phyloP scores from a whole-genome alignment of 2,888 invertebrate species.

The Drosophila paramelanica region DNA sequence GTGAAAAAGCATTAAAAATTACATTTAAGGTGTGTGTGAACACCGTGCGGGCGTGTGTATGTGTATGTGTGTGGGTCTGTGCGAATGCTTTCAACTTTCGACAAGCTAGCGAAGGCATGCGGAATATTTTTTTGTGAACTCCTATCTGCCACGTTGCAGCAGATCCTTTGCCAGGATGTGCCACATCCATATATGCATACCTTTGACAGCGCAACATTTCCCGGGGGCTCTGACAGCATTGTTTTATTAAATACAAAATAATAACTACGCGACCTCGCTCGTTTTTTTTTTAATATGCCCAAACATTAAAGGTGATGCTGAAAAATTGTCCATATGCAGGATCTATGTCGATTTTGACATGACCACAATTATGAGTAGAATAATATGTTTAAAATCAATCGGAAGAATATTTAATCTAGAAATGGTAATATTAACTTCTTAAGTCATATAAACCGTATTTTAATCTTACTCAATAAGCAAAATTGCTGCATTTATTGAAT shows the following conservation, averaged over 20 bases:
- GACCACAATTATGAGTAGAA: too few relatives aligned
- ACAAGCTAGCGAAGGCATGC: slow-evolving; percentile 33
- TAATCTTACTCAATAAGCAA: slow-evolving; percentile 22
- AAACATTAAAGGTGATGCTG: too few relatives aligned
- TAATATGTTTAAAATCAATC: too few relatives aligned
- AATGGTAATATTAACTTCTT: too few relatives aligned
- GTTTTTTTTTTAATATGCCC: slow-evolving; percentile 1
- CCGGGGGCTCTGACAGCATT: slow-evolving; percentile 51
- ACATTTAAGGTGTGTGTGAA: slow-evolving; percentile 28
- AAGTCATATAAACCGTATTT: not conserved
- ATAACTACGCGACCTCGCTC: slow-evolving; percentile 19
- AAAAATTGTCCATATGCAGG: too few relatives aligned
- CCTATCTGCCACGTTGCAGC: slow-evolving; percentile 22
- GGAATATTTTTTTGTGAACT: slow-evolving; percentile 24
- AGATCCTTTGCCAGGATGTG: slow-evolving; percentile 22
- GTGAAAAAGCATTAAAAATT: slow-evolving; percentile 48
- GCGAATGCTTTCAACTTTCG: slow-evolving; percentile 59
- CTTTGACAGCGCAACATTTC: slow-evolving; percentile 39
- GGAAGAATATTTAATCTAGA: too few relatives aligned
- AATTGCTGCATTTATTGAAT: slow-evolving; percentile 40
- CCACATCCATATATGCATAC: slow-evolving; percentile 23
- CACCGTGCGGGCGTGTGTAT: not conserved
- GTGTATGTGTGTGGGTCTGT: slow-evolving; percentile 3
- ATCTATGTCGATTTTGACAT: too few relatives aligned
- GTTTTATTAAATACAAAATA: slow-evolving; percentile 68